Percentiles rank a stretch among this genome's conserved stretches.
Conservation (phyloP, 2,888 invertebrate genomes). For the Eucriotettix oculatus region DNA sequence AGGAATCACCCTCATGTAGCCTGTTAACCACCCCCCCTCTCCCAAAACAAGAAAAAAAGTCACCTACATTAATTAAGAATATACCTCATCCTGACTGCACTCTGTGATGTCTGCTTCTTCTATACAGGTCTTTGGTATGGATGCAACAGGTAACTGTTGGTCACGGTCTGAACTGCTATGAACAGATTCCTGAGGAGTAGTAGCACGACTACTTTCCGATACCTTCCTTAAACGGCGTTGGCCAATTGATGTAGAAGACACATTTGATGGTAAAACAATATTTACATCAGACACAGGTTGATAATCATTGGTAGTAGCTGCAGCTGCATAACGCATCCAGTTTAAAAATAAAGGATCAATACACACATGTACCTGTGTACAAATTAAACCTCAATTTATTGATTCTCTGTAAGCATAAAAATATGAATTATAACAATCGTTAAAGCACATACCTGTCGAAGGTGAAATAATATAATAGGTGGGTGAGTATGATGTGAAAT, state of each 20-base stretch:
- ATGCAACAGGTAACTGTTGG: not conserved
- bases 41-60: too few species aligned
- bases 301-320: not conserved
- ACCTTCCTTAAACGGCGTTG: not conserved
- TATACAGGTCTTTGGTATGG: not conserved
- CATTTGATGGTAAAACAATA: not conserved
- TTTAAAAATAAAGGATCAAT: conserved; percentile 46
- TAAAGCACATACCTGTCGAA: conserved; percentile 27
- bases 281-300: too few species aligned
- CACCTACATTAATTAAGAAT: not conserved
- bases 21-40: too few species aligned
- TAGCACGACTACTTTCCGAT: conserved; percentile 17
- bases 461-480: conserved; percentile 30
- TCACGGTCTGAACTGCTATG: conserved; percentile 31
- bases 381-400: not conserved
- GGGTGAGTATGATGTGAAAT: conserved; percentile 28
- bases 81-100: not conserved
- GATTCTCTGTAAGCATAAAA: too few species aligned
- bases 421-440: not conserved
- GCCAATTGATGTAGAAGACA: not conserved
- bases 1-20: too few species aligned
- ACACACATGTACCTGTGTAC: conserved; percentile 18
- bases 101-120: not conserved
- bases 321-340: conserved; percentile 41
- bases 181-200: conserved; percentile 31